phyloP scores from a whole-genome alignment of 2,113 vertebrate genomes.

The Oreochromis aureus region DNA sequence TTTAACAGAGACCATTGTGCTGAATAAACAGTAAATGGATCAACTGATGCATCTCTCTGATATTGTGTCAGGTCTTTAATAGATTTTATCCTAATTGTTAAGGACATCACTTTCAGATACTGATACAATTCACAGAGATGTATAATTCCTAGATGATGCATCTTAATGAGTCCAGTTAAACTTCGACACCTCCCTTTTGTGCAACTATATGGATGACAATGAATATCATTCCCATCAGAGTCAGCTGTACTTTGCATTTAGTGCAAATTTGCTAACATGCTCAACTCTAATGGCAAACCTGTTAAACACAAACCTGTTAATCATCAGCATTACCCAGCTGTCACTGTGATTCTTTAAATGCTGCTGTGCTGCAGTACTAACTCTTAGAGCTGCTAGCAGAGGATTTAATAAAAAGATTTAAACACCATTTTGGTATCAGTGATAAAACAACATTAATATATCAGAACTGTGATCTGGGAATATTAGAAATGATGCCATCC shows the following conservation, averaged over 20 bases:
- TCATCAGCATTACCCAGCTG: neutral
- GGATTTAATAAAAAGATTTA: neutral
- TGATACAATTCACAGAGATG: neutral
- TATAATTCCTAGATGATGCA: neutral
- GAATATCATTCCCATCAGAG: neutral
- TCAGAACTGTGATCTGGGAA: neutral
- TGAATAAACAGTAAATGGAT: neutral
- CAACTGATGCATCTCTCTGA: neutral
- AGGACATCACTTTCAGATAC: accelerated
- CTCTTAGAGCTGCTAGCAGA: neutral
- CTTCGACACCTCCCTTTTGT: accelerated
- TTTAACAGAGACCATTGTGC: neutral
- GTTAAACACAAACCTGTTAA: neutral
- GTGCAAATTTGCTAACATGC: neutral
- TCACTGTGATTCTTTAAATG: neutral
- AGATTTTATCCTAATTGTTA: neutral
- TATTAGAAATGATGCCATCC: accelerated
- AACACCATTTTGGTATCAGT: neutral
- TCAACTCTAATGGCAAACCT: neutral
- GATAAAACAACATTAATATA: neutral
- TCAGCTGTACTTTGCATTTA: neutral
- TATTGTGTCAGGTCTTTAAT: neutral
- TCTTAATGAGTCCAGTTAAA: neutral
- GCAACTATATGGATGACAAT: neutral
- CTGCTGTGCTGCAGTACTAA: neutral